Conservation (phyloP, 2,113 vertebrate genomes). For the Onychostoma macrolepis region DNA sequence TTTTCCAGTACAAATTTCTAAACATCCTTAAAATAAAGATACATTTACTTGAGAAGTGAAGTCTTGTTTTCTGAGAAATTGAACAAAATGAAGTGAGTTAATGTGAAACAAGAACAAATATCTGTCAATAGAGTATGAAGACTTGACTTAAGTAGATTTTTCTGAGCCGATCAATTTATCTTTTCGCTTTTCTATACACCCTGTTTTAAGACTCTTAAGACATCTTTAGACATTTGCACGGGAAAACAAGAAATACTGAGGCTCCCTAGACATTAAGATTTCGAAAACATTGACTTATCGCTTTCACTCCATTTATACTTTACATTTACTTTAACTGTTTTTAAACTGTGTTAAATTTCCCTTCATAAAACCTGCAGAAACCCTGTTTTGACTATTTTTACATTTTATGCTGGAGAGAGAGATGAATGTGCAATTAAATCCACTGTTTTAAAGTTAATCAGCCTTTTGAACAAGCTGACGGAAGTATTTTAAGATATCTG, state of each 20-base stretch:
- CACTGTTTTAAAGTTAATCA: neutral
- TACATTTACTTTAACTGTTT: neutral
- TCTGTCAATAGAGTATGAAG: too few species aligned
- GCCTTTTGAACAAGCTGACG: conserved; percentile 40
- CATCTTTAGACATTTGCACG: neutral
- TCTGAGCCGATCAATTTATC: too few species aligned
- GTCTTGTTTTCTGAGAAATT: too few species aligned
- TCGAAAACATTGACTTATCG: neutral
- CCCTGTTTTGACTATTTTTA: neutral
- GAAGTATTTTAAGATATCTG: conserved; percentile 77
- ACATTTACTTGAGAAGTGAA: too few species aligned
- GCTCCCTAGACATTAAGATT: neutral
- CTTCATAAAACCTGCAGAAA: conserved; percentile 1
- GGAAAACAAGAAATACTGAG: neutral
- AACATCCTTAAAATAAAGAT: neutral
- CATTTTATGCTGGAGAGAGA: neutral
- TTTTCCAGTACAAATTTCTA: too few species aligned
- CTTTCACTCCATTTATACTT: neutral
- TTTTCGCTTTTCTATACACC: too few species aligned
- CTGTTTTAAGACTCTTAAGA: too few species aligned
- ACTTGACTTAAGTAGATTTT: too few species aligned
- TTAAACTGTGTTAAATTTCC: neutral
- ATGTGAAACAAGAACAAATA: too few species aligned
- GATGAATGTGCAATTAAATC: neutral
- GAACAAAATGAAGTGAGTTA: too few species aligned